Base-by-base conservation (phyloP, 2,797 vertebrate species). In the Mionectes olivaceus region DNA sequence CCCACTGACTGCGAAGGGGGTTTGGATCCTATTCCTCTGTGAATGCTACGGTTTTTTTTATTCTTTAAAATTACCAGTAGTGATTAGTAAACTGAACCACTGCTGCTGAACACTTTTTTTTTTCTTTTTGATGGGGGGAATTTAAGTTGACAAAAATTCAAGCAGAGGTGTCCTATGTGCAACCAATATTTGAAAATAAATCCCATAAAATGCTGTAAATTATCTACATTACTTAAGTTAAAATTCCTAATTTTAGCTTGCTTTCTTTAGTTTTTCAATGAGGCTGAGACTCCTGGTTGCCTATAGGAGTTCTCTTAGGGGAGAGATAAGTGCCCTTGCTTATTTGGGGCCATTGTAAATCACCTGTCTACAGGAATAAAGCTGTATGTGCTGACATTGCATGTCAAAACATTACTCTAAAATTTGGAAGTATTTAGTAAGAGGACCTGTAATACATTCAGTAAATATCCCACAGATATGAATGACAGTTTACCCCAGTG, bases 1-100 rank as follows among this genome's bases (percentile, higher is more conserved):
- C 37, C 59, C 60, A 68, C 65, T 1, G 6, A 11, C 32, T 56
- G 33, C 0, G 35, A 0, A 23, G 57, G 25, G 13, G 30, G 3
- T 59, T 81, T 82, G 59, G 33, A 81, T 74, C 25, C 25, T 44
- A 23, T 60, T 65, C 67, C 70, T 80, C 10, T 55, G 13, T 61
- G 87, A 94, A 87, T 35, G 33, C 52, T 53, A 55, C 3, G 4
- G n/a, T n/a, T 84, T 65, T 88, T 87, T 52, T 89, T 63, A 44
- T 89, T 84, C 50, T 83, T 93, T 90, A 79, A 85, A 57, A 71
- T 64, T 24, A n/a, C 24, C 27, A 47, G 15, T 23, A 47, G 44
- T 76, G 53, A 28, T 8, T 86, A 83, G 13, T 37, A 53, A 47
- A 46, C 19, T 39, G 30, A 64, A 37, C 28, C 5, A 6, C 33